phyloP scores from a whole-genome alignment of 2,113 vertebrate species.

The Willisornis vidua region DNA sequence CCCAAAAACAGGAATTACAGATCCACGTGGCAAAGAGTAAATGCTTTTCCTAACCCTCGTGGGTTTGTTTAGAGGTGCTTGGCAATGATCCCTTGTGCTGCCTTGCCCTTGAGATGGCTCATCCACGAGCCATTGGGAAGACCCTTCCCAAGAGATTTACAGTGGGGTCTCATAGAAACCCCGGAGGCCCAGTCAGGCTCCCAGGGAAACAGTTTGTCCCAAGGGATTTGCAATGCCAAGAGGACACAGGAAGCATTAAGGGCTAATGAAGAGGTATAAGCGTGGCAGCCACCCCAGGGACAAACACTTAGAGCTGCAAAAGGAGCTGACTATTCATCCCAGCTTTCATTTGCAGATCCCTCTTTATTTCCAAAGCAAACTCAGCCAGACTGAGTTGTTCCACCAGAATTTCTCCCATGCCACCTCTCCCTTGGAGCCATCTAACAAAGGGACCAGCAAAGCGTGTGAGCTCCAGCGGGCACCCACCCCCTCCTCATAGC shows the following conservation, averaged over 20 bases:
- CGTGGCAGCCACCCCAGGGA: not conserved
- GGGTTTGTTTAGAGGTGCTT: not conserved
- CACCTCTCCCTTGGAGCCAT: not conserved
- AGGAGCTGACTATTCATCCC: not conserved
- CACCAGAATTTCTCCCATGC: constrained; percentile 26
- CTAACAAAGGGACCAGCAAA: not conserved
- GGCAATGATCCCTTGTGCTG: not conserved
- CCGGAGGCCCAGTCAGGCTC: not conserved
- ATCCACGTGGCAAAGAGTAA: not conserved
- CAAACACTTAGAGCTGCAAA: not conserved
- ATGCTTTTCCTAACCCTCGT: not conserved
- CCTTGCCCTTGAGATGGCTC: not conserved
- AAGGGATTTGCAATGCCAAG: not conserved
- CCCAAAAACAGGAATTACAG: not conserved
- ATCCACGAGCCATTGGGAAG: not conserved
- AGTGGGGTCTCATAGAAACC: not conserved
- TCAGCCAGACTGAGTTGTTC: not conserved
- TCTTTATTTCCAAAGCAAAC: not conserved
- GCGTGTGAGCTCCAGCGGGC: not conserved
- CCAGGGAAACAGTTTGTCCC: not conserved
- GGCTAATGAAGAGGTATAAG: constrained; percentile 7
- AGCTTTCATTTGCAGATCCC: not conserved
- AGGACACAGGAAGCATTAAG: not conserved
- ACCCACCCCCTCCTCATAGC: constrained; percentile 9
- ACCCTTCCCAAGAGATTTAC: not conserved